Conservation (phyloP, 1,140 invertebrate genomes). For the Cataglyphis hispanica region DNA sequence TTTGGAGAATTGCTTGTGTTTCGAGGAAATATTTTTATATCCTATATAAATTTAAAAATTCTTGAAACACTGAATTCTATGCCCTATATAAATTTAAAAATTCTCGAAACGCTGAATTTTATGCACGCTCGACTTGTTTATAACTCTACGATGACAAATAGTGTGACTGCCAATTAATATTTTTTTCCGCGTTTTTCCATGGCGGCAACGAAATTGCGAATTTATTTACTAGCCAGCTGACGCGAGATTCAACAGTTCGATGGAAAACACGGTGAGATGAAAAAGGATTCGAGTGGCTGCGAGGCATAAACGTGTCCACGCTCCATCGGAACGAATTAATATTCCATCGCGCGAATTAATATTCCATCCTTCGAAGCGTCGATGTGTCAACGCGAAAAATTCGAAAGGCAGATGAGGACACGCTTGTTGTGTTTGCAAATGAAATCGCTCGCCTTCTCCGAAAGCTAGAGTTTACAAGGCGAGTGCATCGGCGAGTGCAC, state of each 20-base stretch:
- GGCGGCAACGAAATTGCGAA: conserved; percentile 39
- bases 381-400: conserved; percentile 44
- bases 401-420: conserved; percentile 12
- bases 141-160: conserved; percentile 34
- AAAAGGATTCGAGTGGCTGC: conserved; percentile 49
- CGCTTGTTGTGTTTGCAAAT: conserved; percentile 20
- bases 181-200: not conserved
- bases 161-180: conserved; percentile 33
- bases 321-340: conserved; percentile 59
- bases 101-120: not conserved
- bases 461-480: not conserved
- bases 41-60: not conserved
- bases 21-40: not conserved
- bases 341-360: conserved; percentile 57
- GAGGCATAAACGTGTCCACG: conserved; percentile 54
- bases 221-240: conserved; percentile 62
- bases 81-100: not conserved
- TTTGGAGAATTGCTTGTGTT: not conserved
- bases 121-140: conserved; percentile 2
- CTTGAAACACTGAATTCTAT: not conserved
- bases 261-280: conserved; percentile 49
- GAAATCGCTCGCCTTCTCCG: not conserved
- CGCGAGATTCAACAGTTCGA: conserved; percentile 49
- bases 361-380: conserved; percentile 43
- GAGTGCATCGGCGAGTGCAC: not conserved